Conservation (phyloP, 2,888 invertebrate species). For the Caenorhabditis afra region DNA sequence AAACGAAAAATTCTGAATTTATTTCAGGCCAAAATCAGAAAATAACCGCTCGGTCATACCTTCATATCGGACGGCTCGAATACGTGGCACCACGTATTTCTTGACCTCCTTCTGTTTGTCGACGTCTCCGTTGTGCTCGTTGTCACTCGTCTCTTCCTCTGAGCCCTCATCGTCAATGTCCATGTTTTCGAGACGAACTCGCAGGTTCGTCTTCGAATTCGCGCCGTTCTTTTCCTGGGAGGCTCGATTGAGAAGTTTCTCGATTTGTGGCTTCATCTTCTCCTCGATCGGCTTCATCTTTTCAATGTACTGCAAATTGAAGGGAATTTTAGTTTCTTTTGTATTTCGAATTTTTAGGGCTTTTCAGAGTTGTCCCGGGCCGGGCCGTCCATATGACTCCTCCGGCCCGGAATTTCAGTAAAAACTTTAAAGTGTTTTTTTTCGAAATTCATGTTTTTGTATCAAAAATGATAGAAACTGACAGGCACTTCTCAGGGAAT, state of each 20-base stretch:
- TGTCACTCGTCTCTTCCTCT: slow-evolving; percentile 41
- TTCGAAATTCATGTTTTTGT: no score
- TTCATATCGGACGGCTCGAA: slow-evolving; percentile 93
- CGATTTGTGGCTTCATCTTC: slow-evolving; percentile 96
- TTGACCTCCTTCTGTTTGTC: slow-evolving; percentile 79
- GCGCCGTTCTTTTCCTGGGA: slow-evolving; percentile 7
- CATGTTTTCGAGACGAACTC: slow-evolving; percentile 67
- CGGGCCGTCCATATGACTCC: no score
- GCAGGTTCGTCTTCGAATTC: slow-evolving; percentile 23
- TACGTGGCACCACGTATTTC: slow-evolving; percentile 91
- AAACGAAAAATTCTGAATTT: slow-evolving; percentile 1
- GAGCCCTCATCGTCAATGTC: slow-evolving; percentile 62
- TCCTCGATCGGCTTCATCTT: slow-evolving; percentile 96
- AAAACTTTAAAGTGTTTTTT: no score
- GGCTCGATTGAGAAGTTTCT: slow-evolving; percentile 85
- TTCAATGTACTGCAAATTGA: slow-evolving; percentile 87
- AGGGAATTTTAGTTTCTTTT: no score
- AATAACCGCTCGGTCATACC: no score
- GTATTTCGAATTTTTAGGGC: no score
- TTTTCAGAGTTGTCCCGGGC: no score
- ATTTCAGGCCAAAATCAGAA: no score
- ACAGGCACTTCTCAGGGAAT: no score
- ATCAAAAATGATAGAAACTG: no score
- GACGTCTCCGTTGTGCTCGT: slow-evolving; percentile 81
- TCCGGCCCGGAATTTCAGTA: no score